Percentiles rank a stretch among this genome's conserved stretches.
These are phyloP conservation scores for Leptopterna dolabrata DNA, from an alignment of 2,888 invertebrate genomes.

Conservation along the genomic window DNA sequence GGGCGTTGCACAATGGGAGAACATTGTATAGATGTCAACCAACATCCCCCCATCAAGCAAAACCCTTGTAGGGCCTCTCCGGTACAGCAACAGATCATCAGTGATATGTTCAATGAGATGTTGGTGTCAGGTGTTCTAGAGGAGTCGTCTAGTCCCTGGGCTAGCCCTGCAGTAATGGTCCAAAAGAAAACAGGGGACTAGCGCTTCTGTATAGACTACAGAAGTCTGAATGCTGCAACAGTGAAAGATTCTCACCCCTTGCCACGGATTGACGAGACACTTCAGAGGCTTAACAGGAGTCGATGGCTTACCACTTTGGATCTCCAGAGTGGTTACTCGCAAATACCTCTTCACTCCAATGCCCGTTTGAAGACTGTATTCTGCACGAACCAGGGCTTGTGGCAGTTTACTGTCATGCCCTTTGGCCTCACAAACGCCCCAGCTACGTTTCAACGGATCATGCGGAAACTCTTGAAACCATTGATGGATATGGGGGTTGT, in stretches of 20 bases:
- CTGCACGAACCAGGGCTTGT: not conserved
- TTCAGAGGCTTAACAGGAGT: not conserved
- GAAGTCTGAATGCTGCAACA: slow-evolving; percentile 64
- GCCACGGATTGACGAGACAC: not conserved
- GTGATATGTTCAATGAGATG: too few relatives aligned
- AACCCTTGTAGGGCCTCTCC: too few relatives aligned
- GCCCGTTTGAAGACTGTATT: slow-evolving; percentile 15
- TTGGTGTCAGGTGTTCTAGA: slow-evolving; percentile 64
- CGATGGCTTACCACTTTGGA: slow-evolving; percentile 4
- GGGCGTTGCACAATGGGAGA: too few relatives aligned
- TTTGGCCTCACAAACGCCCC: not conserved
- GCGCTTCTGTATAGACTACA: slow-evolving; percentile 66
- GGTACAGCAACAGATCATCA: not conserved
- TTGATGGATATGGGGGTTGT: not conserved
- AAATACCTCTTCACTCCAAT: too few relatives aligned
- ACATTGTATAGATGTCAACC: too few relatives aligned
- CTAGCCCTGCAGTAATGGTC: slow-evolving; percentile 64
- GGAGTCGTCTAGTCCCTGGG: slow-evolving; percentile 64
- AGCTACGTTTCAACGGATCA: not conserved
- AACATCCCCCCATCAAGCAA: too few relatives aligned
- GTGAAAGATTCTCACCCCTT: not conserved
- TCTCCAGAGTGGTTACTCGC: slow-evolving; percentile 25
- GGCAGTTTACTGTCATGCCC: not conserved
- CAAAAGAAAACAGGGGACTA: not conserved
- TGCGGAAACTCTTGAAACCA: too few relatives aligned